A percentile compares a stretch with the other conserved stretches of the same genome.
Evolutionary conservation across 2,797 vertebrate species (phyloP).

Genomic region (Sebastes kiyomatsui): DNA sequence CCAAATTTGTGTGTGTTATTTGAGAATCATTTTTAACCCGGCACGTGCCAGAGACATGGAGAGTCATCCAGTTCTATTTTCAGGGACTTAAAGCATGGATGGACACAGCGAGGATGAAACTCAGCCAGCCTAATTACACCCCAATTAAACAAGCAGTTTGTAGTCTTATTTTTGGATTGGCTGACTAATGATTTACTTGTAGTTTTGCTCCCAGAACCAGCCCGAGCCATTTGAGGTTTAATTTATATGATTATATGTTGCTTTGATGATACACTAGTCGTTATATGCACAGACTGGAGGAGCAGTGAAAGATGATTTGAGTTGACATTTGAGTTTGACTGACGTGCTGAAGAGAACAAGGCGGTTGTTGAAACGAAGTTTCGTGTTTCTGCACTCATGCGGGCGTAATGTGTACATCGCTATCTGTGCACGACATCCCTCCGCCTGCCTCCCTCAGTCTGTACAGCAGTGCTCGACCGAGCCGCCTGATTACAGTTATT

Average conservation of each 20-base stretch:
- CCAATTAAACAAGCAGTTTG: constrained; percentile 56
- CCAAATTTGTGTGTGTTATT: constrained; percentile 26
- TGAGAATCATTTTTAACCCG: constrained; percentile 43
- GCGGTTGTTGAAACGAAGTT: not conserved
- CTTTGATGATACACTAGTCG: constrained; percentile 49
- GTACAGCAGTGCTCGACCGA: not conserved
- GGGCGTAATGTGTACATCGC: not conserved
- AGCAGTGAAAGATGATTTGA: not conserved
- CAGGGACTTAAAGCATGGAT: constrained; percentile 23
- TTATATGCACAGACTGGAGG: constrained; percentile 33
- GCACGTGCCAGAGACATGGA: not conserved
- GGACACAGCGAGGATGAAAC: constrained; percentile 36
- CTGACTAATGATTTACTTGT: constrained; percentile 67
- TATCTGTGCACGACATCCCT: not conserved
- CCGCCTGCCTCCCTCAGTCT: constrained; percentile 2
- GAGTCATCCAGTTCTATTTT: constrained; percentile 55
- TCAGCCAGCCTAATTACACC: constrained; percentile 60
- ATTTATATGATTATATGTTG: constrained; percentile 64
- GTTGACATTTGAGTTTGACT: constrained; percentile 14
- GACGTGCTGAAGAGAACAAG: not conserved
- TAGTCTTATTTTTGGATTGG: constrained; percentile 64
- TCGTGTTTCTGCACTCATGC: constrained; percentile 1
- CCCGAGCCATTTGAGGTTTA: constrained; percentile 45
- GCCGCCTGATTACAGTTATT: constrained; percentile 59
- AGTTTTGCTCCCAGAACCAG: constrained; percentile 26